phyloP scores from a whole-genome alignment of 2,113 vertebrate genomes.

The Dicaeum eximium region DNA sequence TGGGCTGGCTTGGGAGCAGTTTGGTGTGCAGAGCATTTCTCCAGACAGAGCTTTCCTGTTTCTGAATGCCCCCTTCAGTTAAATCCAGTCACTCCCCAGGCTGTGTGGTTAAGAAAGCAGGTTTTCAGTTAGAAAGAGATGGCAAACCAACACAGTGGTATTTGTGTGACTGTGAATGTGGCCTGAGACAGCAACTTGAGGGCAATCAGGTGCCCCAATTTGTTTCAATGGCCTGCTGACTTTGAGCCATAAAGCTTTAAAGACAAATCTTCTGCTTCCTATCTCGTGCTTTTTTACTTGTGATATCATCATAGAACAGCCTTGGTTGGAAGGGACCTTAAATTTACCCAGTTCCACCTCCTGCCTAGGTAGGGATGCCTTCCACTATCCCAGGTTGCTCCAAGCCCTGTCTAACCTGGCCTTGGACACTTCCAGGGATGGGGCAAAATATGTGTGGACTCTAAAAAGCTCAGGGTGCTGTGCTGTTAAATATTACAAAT shows the following conservation, averaged over 20 bases:
- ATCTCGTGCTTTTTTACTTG: accelerated
- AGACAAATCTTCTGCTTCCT: not conserved
- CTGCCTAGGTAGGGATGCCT: not conserved
- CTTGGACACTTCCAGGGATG: not conserved
- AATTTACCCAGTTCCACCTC: not conserved
- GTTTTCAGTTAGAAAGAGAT: not conserved
- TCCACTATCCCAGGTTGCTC: not conserved
- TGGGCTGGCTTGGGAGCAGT: not conserved
- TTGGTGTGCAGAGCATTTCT: not conserved
- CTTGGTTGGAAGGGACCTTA: not conserved
- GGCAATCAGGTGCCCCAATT: not conserved
- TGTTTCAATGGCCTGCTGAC: accelerated
- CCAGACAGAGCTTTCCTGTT: not conserved
- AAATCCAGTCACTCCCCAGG: not conserved
- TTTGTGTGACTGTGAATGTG: not conserved
- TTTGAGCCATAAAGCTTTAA: not conserved
- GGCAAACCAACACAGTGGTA: not conserved
- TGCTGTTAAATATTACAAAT: not conserved
- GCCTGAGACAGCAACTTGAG: not conserved
- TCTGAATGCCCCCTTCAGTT: not conserved
- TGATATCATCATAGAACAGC: accelerated
- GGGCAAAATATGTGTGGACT: not conserved
- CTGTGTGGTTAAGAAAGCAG: not conserved
- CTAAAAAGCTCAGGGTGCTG: not conserved
- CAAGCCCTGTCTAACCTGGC: not conserved